Evolutionary conservation across 2,888 invertebrate genomes (phyloP).

Genomic region (Acanthopleura granulata): DNA sequence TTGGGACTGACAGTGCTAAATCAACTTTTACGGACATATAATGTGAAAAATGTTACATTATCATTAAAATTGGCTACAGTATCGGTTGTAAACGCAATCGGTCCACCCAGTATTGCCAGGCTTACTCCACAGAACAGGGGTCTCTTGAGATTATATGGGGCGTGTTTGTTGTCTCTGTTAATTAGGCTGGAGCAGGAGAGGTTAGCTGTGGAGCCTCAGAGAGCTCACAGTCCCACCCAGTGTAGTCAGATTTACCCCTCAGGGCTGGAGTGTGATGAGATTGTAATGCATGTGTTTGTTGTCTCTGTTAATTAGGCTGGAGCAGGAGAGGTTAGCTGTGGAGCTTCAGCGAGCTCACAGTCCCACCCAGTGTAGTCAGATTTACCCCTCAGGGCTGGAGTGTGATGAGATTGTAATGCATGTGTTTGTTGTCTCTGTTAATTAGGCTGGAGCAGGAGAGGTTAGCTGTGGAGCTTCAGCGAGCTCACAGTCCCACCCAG

Average conservation of each 20-base stretch:
- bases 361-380: constrained; percentile 39
- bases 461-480: constrained; percentile 53
- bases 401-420: constrained; percentile 25
- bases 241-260: constrained; percentile 40
- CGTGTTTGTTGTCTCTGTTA: neutral
- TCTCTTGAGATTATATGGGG: constrained; percentile 26
- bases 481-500: constrained; percentile 58
- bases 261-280: constrained; percentile 34
- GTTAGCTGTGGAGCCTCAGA: constrained; percentile 52
- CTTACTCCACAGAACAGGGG: constrained; percentile 33
- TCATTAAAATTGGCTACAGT: no score
- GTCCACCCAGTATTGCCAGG: constrained; percentile 54
- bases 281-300: neutral
- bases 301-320: constrained; percentile 39
- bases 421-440: neutral
- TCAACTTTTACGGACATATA: no score
- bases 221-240: constrained; percentile 58
- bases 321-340: constrained; percentile 57
- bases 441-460: constrained; percentile 58
- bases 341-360: constrained; percentile 51
- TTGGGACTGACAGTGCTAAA: no score
- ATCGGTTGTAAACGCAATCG: no score
- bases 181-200: constrained; percentile 57
- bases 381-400: constrained; percentile 33
- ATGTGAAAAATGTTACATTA: no score